phyloP scores from a whole-genome alignment of 2,888 invertebrate species.

The Parnassius smintheus region DNA sequence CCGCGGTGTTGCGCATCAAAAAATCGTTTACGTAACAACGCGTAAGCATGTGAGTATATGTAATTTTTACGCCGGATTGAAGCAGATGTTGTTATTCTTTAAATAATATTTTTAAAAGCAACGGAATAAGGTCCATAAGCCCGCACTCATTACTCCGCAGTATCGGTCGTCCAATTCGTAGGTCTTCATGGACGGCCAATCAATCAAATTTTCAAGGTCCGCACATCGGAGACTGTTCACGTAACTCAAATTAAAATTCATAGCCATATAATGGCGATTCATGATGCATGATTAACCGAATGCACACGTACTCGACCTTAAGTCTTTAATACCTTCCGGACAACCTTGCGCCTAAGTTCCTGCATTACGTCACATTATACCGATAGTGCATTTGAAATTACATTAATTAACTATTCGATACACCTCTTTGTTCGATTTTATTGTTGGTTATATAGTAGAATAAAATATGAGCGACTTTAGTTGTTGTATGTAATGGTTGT shows the following conservation, averaged over 20 bases:
- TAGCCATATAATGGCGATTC: conserved; percentile 34
- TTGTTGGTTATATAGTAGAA: conserved; percentile 1
- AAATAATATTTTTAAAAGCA: too few species aligned
- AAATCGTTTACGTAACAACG: conserved; percentile 60
- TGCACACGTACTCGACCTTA: conserved; percentile 60
- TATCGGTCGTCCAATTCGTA: too few species aligned
- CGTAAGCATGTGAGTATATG: neutral
- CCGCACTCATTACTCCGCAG: too few species aligned
- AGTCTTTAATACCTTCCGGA: conserved; percentile 63
- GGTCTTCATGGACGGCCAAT: too few species aligned
- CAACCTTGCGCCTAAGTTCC: conserved; percentile 70
- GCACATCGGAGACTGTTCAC: conserved; percentile 31
- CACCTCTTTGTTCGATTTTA: conserved; percentile 49
- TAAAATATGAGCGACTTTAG: neutral
- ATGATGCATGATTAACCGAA: conserved; percentile 56
- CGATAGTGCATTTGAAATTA: conserved; percentile 58
- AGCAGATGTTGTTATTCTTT: too few species aligned
- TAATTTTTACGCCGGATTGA: too few species aligned
- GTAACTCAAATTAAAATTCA: conserved; percentile 38
- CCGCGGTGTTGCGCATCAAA: conserved; percentile 65
- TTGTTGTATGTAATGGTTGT: neutral
- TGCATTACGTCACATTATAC: conserved; percentile 70
- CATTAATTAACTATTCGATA: conserved; percentile 43
- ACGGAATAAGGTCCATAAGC: too few species aligned
- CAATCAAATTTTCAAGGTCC: neutral